Evolutionary conservation across 2,888 invertebrate species (phyloP), one percentile per base, ranked within the genome.

Genomic region (Pseudanteris insignis): DNA sequence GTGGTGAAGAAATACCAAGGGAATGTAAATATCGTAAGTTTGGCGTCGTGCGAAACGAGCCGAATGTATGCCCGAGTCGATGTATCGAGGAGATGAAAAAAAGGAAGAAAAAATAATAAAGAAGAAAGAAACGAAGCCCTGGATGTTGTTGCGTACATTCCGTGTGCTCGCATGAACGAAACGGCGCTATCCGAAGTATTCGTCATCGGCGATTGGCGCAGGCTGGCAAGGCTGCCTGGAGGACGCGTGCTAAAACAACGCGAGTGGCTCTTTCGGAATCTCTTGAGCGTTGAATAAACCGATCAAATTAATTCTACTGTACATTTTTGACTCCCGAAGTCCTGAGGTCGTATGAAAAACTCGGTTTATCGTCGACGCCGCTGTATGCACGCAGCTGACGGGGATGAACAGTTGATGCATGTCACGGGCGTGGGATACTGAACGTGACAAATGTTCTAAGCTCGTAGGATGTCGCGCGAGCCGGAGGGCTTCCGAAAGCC

Each of bases 231-330:
- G 46, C 50, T 57, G 57, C 50, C 50, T 57, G 48, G 48, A 57
- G 57, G 57, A 57, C 57, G 57, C 37, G 43, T 36, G 47, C 36
- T 25, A n/a, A 40, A 32, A 30, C 30, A 41, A 36, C 32, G 66
- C 65, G 71, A n/a, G 66, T 59, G 68, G 70, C 71, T 67, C 68
- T 63, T 55, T 74, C 75, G n/a, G n/a, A 76, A 76, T 76, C 75
- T 73, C 67, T 73, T 74, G 71, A 68, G 67, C 67, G 68, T 72
- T 69, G 60, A 51, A 69, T 71, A 70, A 68, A 71, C 67, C 67
- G 67, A 71, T 70, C 66, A 72, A 75, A 72, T 72, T 66, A 73
- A 70, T 72, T 72, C 70, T 69, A 65, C 63, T 65, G 54, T 50
- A 61, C 40, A 57, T 48, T 60, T 58, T 47, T 57, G n/a, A n/a